Evolutionary conservation across 2,113 vertebrate genomes (phyloP), one percentile per base, ranked within the genome.

Genomic region (Psammodynastes pulverulentus): DNA sequence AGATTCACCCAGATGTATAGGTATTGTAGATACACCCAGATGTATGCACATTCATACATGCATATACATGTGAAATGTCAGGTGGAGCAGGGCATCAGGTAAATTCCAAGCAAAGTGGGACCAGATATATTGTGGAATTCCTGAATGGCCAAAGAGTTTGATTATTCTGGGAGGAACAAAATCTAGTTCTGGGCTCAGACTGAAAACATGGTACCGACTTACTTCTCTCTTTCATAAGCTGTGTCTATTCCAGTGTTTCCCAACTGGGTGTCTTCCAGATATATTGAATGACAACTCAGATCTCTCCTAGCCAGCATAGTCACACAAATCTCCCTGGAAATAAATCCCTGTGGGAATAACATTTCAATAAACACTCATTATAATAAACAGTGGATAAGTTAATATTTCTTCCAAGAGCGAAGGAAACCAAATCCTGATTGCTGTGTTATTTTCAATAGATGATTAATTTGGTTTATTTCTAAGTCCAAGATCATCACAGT

Each of bases 401-500:
- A 85, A 48, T 92, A 43, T 46, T 89, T 54, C 46, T 86, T 89
- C 58, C 29, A 54, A 89, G 54, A 84, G 91, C 86, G 90, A 91
- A 54, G 46, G 89, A 94, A 93, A 45, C 21, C 34, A 93, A 91
- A 79, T 48, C 67, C 5, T 1, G 84, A 91, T 94, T 88, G 26
- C 86, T 79, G n/a, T 86, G 34, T 91, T 89, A 79, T 48, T 89
- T 92, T 67, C 53, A 89, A 0, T 2, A 0, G 5, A 46, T 92
- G 91, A 72, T 79, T 91, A 62, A 15, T 56, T 89, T 91, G 34
- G 17, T 89, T 48, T 85, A 89, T 94, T 87, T 94, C 90, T 95
- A 34, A 46, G 51, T 46, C 86, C 88, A 92, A 95, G 93, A 95
- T 92, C 72, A 89, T 95, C 92, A 87, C 88, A 62, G 58, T 29